These are phyloP conservation scores for Caenorhabditis angaria DNA, from an alignment of 2,888 invertebrate genomes.

Conservation along the genomic window DNA sequence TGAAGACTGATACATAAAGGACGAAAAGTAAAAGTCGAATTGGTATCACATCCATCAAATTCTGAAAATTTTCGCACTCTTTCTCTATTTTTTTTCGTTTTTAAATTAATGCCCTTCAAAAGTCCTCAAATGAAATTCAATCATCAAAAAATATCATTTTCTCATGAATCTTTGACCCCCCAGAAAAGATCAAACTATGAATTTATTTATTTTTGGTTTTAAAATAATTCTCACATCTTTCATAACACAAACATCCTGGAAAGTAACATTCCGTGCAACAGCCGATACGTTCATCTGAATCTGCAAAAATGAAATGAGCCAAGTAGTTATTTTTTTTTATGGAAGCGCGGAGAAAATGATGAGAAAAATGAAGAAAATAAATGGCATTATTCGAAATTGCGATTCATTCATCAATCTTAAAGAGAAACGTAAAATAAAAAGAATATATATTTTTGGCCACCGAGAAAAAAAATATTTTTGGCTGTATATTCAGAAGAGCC, in stretches of 20 bases:
- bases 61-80: too few relatives aligned
- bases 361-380: not conserved
- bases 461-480: too few relatives aligned
- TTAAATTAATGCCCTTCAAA: too few relatives aligned
- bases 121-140: not conserved
- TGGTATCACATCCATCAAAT: conserved; percentile 51
- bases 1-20: conserved; percentile 84
- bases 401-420: not conserved
- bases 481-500: too few relatives aligned
- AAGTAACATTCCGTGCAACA: not conserved
- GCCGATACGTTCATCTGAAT: not conserved
- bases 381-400: not conserved
- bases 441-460: not conserved
- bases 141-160: not conserved
- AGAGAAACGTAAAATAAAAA: not conserved
- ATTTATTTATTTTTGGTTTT: not conserved
- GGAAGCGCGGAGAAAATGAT: not conserved
- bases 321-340: not conserved
- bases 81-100: too few relatives aligned
- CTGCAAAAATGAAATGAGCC: not conserved
- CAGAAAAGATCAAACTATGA: not conserved
- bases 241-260: not conserved
- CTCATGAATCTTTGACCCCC: conserved; percentile 4
- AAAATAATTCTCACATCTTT: not conserved
- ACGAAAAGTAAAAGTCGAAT: conserved; percentile 50